These are phyloP conservation scores for Cenopis cana DNA, from an alignment of 2,888 invertebrate species.

Conservation along the genomic window DNA sequence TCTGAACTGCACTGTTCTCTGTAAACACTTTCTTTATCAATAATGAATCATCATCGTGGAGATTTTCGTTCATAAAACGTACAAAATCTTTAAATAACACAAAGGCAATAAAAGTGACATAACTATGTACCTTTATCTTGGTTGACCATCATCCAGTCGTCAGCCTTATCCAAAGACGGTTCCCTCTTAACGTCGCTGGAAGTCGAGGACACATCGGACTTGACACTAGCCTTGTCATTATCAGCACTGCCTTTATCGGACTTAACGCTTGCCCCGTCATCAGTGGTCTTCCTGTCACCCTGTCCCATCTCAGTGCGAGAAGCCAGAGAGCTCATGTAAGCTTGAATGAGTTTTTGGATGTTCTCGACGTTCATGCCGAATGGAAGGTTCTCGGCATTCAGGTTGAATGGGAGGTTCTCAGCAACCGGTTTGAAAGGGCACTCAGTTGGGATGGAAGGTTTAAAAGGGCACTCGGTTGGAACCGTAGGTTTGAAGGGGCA, in stretches of 20 bases:
- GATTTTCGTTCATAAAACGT: neutral
- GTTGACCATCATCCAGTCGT: slow-evolving; percentile 75
- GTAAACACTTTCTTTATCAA: neutral
- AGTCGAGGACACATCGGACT: slow-evolving; percentile 36
- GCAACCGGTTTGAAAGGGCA: slow-evolving; percentile 47
- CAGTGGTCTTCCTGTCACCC: slow-evolving; percentile 49
- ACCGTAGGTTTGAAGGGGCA: neutral
- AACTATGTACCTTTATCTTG: slow-evolving; percentile 67
- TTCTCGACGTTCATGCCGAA: slow-evolving; percentile 42
- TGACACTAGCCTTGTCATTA: slow-evolving; percentile 48
- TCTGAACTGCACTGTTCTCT: neutral
- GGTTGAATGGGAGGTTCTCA: slow-evolving; percentile 7
- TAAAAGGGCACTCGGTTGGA: slow-evolving; percentile 18
- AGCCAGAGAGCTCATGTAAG: slow-evolving; percentile 42
- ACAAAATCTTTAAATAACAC: too few species aligned
- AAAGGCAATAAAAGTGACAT: neutral
- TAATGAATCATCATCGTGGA: too few species aligned
- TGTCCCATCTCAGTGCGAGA: slow-evolving; percentile 60
- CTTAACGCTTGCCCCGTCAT: slow-evolving; percentile 39
- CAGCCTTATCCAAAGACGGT: slow-evolving; percentile 64
- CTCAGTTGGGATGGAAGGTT: slow-evolving; percentile 17
- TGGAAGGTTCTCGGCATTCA: neutral
- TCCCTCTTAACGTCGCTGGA: slow-evolving; percentile 54
- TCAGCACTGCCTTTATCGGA: slow-evolving; percentile 45
- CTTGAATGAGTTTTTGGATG: slow-evolving; percentile 51